Conservation (phyloP, 1,140 invertebrate genomes). For the Hypothenemus hampei region DNA sequence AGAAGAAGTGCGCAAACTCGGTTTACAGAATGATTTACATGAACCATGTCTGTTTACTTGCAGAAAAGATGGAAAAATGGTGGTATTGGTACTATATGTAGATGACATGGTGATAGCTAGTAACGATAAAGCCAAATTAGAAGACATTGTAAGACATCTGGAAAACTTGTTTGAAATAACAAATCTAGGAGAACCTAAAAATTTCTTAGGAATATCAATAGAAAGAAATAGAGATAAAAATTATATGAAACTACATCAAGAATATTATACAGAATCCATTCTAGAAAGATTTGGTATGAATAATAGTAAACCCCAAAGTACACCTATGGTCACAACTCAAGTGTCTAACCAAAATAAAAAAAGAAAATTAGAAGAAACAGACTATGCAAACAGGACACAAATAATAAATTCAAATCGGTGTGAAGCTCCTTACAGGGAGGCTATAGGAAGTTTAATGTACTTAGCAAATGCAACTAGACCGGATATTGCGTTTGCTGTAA, state of each 20-base stretch:
- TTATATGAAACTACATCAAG: no score
- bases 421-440: conserved; percentile 32
- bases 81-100: no score
- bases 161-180: conserved; percentile 1
- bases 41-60: conserved; percentile 3
- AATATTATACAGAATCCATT: no score
- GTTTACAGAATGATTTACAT: neutral
- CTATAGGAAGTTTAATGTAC: conserved; percentile 41
- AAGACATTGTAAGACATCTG: conserved; percentile 20
- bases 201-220: conserved; percentile 34
- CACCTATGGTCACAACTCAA: neutral
- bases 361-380: neutral
- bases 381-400: no score
- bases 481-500: conserved; percentile 35
- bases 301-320: no score
- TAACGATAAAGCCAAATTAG: conserved; percentile 28
- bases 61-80: no score
- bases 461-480: conserved; percentile 39
- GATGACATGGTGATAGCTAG: no score
- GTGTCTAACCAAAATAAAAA: neutral
- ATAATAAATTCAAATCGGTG: conserved; percentile 29
- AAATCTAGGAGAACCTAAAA: conserved; percentile 16
- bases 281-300: no score
- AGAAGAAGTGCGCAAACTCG: neutral
- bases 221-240: conserved; percentile 15